phyloP scores from a whole-genome alignment of 2,888 invertebrate species.

The Caenorhabditis uteleia region DNA sequence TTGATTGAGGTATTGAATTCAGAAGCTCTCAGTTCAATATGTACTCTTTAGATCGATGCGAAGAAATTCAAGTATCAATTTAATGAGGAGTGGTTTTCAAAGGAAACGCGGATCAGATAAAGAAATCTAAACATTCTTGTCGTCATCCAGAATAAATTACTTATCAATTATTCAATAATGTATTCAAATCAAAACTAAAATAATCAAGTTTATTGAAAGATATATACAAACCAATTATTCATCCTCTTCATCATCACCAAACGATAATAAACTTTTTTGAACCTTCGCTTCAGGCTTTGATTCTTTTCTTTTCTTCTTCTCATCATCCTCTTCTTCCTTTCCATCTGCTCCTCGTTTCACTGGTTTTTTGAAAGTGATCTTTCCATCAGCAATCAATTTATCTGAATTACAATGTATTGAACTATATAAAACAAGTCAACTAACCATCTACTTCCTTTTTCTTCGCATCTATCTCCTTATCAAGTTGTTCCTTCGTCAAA shows the following conservation, averaged over 20 bases:
- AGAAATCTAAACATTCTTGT: too few relatives aligned
- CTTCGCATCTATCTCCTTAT: slow-evolving; percentile 54
- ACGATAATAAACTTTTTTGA: slow-evolving; percentile 47
- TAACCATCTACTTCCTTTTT: slow-evolving; percentile 59
- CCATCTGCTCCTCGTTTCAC: slow-evolving; percentile 49
- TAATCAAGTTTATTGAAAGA: too few relatives aligned
- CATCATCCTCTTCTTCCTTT: slow-evolving; percentile 22
- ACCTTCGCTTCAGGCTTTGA: slow-evolving; percentile 18
- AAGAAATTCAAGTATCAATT: too few relatives aligned
- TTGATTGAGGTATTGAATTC: too few relatives aligned
- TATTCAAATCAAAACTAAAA: too few relatives aligned
- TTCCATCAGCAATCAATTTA: slow-evolving; percentile 60
- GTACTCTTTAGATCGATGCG: too few relatives aligned
- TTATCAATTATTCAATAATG: too few relatives aligned
- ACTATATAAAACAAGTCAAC: background rate
- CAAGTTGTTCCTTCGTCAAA: slow-evolving; percentile 54
- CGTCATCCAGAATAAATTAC: too few relatives aligned
- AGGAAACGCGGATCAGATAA: too few relatives aligned
- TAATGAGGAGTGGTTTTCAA: too few relatives aligned
- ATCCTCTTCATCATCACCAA: slow-evolving; percentile 61
- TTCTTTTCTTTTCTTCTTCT: slow-evolving; percentile 30
- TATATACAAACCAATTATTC: too few relatives aligned
- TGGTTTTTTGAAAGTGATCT: slow-evolving; percentile 65
- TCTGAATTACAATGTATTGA: slow-evolving; percentile 31
- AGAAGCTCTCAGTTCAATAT: too few relatives aligned